These are phyloP conservation scores for Gymnorhina tibicen DNA, from an alignment of 2,113 vertebrate genomes.

Conservation along the genomic window DNA sequence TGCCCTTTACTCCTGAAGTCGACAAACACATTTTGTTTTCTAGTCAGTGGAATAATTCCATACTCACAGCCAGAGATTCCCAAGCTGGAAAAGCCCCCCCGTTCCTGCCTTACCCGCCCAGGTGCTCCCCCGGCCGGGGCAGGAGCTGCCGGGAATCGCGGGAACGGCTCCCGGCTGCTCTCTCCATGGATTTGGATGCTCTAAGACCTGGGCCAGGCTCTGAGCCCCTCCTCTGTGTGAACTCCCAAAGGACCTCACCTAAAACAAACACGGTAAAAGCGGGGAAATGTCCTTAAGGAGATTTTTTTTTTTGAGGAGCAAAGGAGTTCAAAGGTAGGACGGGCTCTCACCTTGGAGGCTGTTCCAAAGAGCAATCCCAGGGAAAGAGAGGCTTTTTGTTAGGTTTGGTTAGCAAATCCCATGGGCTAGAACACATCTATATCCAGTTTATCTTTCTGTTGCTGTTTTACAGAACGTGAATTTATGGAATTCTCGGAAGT, in stretches of 20 bases:
- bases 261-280: slow-evolving; percentile 28
- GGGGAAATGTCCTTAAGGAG: not conserved
- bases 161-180: not conserved
- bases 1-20: not conserved
- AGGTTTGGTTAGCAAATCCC: not conserved
- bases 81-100: not conserved
- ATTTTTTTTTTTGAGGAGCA: not conserved
- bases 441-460: not conserved
- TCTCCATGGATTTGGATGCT: not conserved
- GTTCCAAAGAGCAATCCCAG: not conserved
- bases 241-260: not conserved
- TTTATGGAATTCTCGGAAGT: not conserved
- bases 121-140: not conserved
- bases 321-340: not conserved
- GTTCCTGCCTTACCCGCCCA: slow-evolving; percentile 3
- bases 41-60: not conserved
- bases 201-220: not conserved
- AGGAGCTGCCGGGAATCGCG: not conserved
- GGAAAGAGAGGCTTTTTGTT: not conserved
- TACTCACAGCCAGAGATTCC: not conserved
- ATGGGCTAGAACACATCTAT: accelerated
- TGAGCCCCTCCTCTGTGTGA: slow-evolving; percentile 11
- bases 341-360: not conserved
- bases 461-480: not conserved
- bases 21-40: accelerated